These are phyloP conservation scores for Pangasianodon hypophthalmus DNA, from an alignment of 2,113 vertebrate genomes.

Conservation along the genomic window DNA sequence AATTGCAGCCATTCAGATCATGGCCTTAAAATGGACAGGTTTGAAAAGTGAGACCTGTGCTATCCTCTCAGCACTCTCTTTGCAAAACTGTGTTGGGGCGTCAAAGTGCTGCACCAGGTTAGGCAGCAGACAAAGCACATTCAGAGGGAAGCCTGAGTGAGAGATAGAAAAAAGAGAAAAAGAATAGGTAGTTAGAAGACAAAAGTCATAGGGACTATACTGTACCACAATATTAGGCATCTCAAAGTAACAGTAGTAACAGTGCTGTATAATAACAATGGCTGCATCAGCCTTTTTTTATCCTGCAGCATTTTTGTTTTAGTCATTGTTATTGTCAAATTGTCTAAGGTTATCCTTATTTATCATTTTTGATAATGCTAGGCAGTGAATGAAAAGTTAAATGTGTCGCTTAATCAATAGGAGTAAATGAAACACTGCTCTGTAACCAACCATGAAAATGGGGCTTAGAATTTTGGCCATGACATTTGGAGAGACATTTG, in stretches of 20 bases:
- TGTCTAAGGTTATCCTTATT: not conserved
- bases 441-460: not conserved
- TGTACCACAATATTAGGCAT: not conserved
- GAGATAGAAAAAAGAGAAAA: not conserved
- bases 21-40: not conserved
- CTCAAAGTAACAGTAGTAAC: not conserved
- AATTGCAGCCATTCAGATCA: not conserved
- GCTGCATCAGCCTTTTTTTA: not conserved
- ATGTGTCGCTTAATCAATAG: not conserved
- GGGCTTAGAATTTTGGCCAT: not conserved
- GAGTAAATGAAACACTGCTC: not conserved
- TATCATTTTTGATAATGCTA: not conserved
- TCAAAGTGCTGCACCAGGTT: conserved; percentile 97
- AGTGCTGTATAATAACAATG: not conserved
- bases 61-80: conserved; percentile 94
- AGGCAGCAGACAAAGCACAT: conserved; percentile 94
- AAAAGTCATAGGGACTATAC: not conserved
- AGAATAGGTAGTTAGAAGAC: not conserved
- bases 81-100: conserved; percentile 92
- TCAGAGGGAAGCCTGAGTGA: conserved; percentile 89
- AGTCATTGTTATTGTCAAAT: not conserved
- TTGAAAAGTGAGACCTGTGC: conserved; percentile 82
- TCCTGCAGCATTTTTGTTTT: not conserved
- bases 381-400: not conserved
- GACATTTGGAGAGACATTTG: not conserved